Percentiles rank a stretch among this genome's conserved stretches.
phyloP scores from a whole-genome alignment of 1,140 invertebrate genomes.

The Procambarus virginalis region DNA sequence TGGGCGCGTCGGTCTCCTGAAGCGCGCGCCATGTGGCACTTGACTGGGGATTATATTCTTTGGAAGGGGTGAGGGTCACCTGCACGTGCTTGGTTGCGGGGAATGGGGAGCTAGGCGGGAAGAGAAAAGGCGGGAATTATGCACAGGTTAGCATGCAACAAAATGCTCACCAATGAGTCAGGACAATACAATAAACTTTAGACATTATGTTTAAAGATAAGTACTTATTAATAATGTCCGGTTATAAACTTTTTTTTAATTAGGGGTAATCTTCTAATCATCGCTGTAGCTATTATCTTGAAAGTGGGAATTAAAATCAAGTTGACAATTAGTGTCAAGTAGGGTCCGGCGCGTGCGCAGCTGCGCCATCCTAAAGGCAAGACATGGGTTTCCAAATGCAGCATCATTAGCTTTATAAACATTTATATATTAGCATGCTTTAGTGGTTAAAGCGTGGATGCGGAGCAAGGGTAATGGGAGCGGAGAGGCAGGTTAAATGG shows the following conservation, averaged over 20 bases:
- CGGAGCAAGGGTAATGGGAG: neutral
- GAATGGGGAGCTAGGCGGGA: constrained; percentile 55
- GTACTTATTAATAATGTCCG: neutral
- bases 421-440: constrained; percentile 52
- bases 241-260: constrained; percentile 4
- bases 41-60: constrained; percentile 69
- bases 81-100: constrained; percentile 49
- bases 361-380: constrained; percentile 28
- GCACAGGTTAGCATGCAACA: constrained; percentile 53
- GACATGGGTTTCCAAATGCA: constrained; percentile 7
- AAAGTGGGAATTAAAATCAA: constrained; percentile 2
- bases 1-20: constrained; percentile 62
- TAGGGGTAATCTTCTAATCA: constrained; percentile 5
- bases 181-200: constrained; percentile 14
- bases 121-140: constrained; percentile 56
- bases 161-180: constrained; percentile 11
- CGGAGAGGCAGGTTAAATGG: constrained; percentile 58
- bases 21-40: constrained; percentile 69
- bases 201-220: constrained; percentile 20
- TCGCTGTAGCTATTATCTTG: constrained; percentile 5
- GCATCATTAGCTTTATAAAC: constrained; percentile 9
- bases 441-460: constrained; percentile 29
- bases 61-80: constrained; percentile 65
- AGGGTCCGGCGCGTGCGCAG: constrained; percentile 32
- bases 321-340: constrained; percentile 11